Evolutionary conservation across 2,888 invertebrate genomes (phyloP).

Genomic region (Agrilus cyanescens): DNA sequence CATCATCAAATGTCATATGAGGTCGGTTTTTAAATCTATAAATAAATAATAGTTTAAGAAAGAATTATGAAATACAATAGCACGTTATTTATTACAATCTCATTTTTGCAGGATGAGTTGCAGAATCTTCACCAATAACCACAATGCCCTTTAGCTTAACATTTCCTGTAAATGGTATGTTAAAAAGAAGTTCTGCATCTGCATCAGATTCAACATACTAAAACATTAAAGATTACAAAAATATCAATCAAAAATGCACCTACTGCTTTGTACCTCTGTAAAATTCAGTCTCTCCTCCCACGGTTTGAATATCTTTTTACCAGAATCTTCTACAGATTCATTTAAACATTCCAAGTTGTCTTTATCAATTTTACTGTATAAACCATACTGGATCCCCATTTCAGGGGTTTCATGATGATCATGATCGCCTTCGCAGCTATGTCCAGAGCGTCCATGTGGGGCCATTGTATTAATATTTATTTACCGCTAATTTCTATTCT

Average conservation of each 20-base stretch:
- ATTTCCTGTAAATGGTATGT: slow-evolving; percentile 93
- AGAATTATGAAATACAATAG: slow-evolving; percentile 4
- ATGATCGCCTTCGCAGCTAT: slow-evolving; percentile 48
- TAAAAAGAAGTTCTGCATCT: slow-evolving; percentile 91
- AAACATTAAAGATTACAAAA: slow-evolving; percentile 24
- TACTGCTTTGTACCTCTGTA: slow-evolving; percentile 54
- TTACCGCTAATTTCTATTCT: no score
- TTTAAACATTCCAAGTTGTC: slow-evolving; percentile 84
- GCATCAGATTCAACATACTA: slow-evolving; percentile 94
- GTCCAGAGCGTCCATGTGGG: slow-evolving; percentile 40
- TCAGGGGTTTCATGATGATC: slow-evolving; percentile 54
- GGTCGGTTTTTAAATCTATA: slow-evolving; percentile 84
- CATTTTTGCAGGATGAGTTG: slow-evolving; percentile 74
- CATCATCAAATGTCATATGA: slow-evolving; percentile 91
- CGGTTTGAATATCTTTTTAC: slow-evolving; percentile 80
- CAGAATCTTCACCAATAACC: slow-evolving; percentile 79
- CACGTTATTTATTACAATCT: slow-evolving; percentile 57
- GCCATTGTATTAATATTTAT: slow-evolving; percentile 40
- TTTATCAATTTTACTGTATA: slow-evolving; percentile 81
- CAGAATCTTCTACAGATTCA: slow-evolving; percentile 76
- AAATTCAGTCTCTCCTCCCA: slow-evolving; percentile 77
- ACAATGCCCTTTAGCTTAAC: slow-evolving; percentile 91
- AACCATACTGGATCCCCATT: slow-evolving; percentile 67
- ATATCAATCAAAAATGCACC: slow-evolving; percentile 3
- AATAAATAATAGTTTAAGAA: slow-evolving; percentile 10